These are phyloP conservation scores for Cricetomys ansorgei DNA, from an alignment of 2,113 vertebrate species.

Conservation along the genomic window DNA sequence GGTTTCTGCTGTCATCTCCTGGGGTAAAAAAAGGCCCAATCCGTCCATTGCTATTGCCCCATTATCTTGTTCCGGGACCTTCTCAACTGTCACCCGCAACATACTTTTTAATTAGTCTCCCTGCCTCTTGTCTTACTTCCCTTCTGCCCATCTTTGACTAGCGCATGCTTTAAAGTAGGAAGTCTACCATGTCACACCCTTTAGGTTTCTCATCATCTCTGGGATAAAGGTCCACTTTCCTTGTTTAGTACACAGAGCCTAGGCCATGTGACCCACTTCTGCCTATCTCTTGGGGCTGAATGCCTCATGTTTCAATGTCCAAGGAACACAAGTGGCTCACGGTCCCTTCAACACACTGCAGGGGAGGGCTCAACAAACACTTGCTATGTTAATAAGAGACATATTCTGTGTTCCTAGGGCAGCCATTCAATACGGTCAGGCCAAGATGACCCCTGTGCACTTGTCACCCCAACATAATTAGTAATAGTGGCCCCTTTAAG, in stretches of 20 bases:
- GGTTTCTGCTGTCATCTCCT: background rate
- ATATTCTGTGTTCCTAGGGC: constrained; percentile 5
- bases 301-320: constrained; percentile 41
- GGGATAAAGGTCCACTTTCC: constrained; percentile 11
- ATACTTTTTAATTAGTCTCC: background rate
- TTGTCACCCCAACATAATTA: background rate
- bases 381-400: constrained; percentile 54
- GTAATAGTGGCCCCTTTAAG: background rate
- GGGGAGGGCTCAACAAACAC: constrained; percentile 19
- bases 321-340: constrained; percentile 31
- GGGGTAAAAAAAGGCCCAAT: constrained; percentile 32
- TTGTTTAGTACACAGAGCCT: background rate
- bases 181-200: background rate
- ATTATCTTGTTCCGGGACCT: background rate
- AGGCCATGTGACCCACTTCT: constrained; percentile 13
- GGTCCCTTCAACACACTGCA: constrained; percentile 2
- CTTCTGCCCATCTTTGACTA: background rate
- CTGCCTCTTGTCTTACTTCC: constrained; percentile 31
- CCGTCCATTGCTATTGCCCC: background rate
- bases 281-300: background rate
- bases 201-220: constrained; percentile 38
- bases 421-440: background rate
- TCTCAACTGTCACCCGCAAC: constrained; percentile 16
- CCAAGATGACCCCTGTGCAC: background rate
- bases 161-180: constrained; percentile 39